Conservation (phyloP, 2,113 vertebrate species). For the Ammodytes dubius region DNA sequence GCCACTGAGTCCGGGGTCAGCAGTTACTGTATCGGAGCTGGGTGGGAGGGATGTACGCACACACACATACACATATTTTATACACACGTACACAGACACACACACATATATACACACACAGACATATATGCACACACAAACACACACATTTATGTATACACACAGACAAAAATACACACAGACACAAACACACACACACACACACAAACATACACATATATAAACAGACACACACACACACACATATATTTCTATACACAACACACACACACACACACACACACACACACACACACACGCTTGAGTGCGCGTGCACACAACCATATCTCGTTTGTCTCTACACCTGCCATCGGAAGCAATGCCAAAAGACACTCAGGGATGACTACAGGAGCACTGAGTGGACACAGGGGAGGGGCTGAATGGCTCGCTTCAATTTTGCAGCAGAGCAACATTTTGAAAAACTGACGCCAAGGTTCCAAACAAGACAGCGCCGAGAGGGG, state of each 20-base stretch:
- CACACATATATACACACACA: slow-evolving; percentile 16
- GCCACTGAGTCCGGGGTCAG: slow-evolving; percentile 79
- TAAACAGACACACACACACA: slow-evolving; percentile 12
- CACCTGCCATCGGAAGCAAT: slow-evolving; percentile 66
- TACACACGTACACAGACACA: background rate
- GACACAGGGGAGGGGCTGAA: slow-evolving; percentile 61
- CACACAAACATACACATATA: background rate
- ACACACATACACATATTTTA: slow-evolving; percentile 2
- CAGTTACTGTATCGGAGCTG: slow-evolving; percentile 75
- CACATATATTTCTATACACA: background rate
- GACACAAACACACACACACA: background rate
- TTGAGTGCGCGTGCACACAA: slow-evolving; percentile 24
- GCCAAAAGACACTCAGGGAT: slow-evolving; percentile 67
- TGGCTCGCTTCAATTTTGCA: slow-evolving; percentile 71
- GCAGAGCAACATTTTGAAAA: slow-evolving; percentile 71
- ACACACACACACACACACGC: slow-evolving; percentile 15
- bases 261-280: slow-evolving; percentile 10
- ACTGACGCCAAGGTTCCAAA: slow-evolving; percentile 58
- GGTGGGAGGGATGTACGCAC: slow-evolving; percentile 49
- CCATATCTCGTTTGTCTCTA: slow-evolving; percentile 57
- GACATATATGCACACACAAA: slow-evolving; percentile 7
- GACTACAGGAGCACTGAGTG: slow-evolving; percentile 67
- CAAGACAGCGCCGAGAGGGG: slow-evolving; percentile 34
- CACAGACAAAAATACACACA: slow-evolving; percentile 21
- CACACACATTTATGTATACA: background rate